Conservation (phyloP, 2,113 vertebrate species). For the Scolopax mira region DNA sequence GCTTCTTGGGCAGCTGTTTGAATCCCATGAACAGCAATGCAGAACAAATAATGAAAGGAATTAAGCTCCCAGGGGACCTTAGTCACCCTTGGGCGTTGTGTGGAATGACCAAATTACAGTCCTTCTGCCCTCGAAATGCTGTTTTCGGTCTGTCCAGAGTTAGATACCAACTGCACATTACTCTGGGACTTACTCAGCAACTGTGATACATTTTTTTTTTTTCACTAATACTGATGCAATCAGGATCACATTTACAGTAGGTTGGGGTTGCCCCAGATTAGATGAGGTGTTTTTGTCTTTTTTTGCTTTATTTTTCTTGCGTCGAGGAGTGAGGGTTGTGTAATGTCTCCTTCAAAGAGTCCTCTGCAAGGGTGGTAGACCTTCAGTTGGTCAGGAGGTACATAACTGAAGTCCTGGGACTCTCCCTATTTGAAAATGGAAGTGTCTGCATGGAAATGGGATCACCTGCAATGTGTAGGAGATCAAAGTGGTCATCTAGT, state of each 20-base stretch:
- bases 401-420: background rate
- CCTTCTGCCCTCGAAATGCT: background rate
- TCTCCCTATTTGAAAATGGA: background rate
- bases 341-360: background rate
- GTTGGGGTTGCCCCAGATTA: background rate
- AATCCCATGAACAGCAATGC: background rate
- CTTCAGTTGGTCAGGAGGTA: too few species aligned
- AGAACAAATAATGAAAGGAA: background rate
- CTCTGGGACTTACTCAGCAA: background rate
- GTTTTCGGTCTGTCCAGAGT: background rate
- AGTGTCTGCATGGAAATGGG: background rate
- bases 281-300: background rate
- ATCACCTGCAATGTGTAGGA: rapidly evolving
- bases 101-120: background rate
- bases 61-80: background rate
- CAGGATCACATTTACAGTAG: background rate
- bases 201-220: background rate
- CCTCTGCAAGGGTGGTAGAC: background rate
- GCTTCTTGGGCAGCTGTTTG: background rate
- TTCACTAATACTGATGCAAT: background rate
- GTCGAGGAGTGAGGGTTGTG: background rate
- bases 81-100: background rate
- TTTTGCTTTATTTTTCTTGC: background rate
- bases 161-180: background rate
- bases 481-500: background rate